These are phyloP conservation scores for Drosophila monieri DNA, from an alignment of 2,888 invertebrate genomes.

Conservation along the genomic window DNA sequence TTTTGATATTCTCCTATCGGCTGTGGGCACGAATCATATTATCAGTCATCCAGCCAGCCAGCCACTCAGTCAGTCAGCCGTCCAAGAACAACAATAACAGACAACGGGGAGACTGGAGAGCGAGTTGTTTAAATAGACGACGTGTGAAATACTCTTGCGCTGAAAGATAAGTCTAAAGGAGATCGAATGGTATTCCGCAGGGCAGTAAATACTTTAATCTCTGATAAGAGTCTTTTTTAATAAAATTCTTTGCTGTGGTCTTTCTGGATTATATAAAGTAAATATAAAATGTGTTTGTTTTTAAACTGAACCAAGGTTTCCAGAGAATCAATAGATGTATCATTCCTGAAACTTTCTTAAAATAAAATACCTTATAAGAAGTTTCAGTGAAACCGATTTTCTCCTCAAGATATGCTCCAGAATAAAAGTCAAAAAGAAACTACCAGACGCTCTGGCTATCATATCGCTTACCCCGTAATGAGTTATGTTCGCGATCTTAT, in stretches of 20 bases:
- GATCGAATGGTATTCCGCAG: background rate
- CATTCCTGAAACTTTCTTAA: background rate
- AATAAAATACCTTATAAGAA: background rate
- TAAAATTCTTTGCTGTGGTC: background rate
- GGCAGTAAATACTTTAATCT: conserved; percentile 3
- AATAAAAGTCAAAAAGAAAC: conserved; percentile 7
- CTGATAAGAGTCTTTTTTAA: conserved; percentile 7
- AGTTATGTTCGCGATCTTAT: conserved; percentile 79
- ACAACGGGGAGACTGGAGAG: conserved; percentile 1
- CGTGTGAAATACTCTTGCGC: conserved; percentile 40
- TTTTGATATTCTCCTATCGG: conserved; percentile 35
- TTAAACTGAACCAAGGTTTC: background rate
- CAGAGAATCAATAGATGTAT: background rate
- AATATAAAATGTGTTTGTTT: background rate
- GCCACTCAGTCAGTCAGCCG: conserved; percentile 7
- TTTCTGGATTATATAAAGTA: background rate
- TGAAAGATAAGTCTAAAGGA: conserved; percentile 3
- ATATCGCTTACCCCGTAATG: conserved; percentile 69
- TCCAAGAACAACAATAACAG: conserved; percentile 39
- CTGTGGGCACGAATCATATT: conserved; percentile 74
- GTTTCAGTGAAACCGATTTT: conserved; percentile 28
- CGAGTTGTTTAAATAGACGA: conserved; percentile 31
- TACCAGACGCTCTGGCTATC: conserved; percentile 34
- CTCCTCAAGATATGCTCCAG: conserved; percentile 1
- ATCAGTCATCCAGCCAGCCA: conserved; percentile 47